Conservation (phyloP, 2,113 vertebrate genomes). For the Oenanthe melanoleuca region DNA sequence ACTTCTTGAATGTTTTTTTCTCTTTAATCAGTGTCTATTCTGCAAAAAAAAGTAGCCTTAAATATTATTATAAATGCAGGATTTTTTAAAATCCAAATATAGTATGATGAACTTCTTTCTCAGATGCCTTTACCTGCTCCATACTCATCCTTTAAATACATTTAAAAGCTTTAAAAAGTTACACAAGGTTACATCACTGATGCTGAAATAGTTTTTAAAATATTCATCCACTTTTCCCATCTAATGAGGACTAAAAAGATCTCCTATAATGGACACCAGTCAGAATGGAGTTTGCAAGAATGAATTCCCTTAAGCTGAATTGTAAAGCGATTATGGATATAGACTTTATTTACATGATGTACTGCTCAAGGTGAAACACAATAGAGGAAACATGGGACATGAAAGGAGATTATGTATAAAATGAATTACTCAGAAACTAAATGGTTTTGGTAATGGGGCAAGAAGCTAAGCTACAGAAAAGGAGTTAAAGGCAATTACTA, state of each 20-base stretch:
- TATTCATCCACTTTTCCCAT: not conserved
- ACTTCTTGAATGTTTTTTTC: not conserved
- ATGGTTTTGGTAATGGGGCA: conserved; percentile 61
- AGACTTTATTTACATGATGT: conserved; percentile 60
- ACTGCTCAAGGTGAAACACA: conserved; percentile 58
- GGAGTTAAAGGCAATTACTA: conserved; percentile 39
- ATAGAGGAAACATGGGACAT: conserved; percentile 24
- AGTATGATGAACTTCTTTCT: not conserved
- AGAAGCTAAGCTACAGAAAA: conserved; percentile 36
- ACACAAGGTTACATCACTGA: not conserved
- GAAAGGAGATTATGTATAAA: conserved; percentile 51
- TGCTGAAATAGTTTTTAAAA: not conserved
- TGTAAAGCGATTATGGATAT: not conserved
- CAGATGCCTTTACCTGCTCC: not conserved
- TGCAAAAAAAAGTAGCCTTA: not conserved
- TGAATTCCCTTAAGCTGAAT: not conserved
- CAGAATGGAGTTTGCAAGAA: not conserved
- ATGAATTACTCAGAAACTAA: conserved; percentile 51
- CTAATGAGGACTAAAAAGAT: not conserved
- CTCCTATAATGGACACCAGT: not conserved
- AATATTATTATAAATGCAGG: not conserved
- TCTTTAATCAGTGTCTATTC: not conserved
- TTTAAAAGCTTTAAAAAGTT: not conserved
- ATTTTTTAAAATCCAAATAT: not conserved
- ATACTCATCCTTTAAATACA: not conserved